A percentile compares a stretch with the other conserved stretches of the same genome.
phyloP scores from a whole-genome alignment of 2,797 vertebrate genomes.

The Loris lydekkerianus region DNA sequence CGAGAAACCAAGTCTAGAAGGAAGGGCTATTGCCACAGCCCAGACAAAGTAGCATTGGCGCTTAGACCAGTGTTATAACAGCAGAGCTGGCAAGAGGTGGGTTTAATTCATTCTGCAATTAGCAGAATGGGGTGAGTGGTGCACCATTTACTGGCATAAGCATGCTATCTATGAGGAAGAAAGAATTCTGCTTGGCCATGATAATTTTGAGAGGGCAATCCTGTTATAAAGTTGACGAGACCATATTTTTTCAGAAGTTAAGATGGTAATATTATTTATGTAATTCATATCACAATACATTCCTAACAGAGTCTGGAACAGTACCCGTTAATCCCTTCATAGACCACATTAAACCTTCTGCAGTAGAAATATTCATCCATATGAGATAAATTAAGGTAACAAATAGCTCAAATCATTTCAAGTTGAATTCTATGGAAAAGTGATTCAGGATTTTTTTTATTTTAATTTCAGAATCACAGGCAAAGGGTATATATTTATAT shows the following conservation, averaged over 20 bases:
- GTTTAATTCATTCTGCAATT: not conserved
- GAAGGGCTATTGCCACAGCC: not conserved
- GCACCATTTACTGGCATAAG: not conserved
- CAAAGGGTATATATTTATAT: not conserved
- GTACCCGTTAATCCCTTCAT: not conserved
- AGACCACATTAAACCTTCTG: not conserved
- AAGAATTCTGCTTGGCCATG: not conserved
- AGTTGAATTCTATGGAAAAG: not conserved
- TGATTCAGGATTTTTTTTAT: not conserved
- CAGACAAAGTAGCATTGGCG: not conserved
- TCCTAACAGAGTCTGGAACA: not conserved
- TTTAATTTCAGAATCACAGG: not conserved
- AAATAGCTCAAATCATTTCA: constrained; percentile 25
- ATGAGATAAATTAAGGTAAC: not conserved
- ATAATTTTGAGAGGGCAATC: not conserved
- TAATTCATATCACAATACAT: not conserved
- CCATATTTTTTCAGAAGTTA: not conserved
- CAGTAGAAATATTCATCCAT: constrained; percentile 11
- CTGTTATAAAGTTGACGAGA: not conserved
- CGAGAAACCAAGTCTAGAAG: not conserved
- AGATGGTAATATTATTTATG: not conserved
- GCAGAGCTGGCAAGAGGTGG: not conserved
- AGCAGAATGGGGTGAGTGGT: not conserved
- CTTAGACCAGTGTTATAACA: not conserved
- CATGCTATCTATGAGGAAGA: not conserved